Conservation (phyloP, 53 echinoderm and acorn worm genomes). For the Astropecten irregularis region DNA sequence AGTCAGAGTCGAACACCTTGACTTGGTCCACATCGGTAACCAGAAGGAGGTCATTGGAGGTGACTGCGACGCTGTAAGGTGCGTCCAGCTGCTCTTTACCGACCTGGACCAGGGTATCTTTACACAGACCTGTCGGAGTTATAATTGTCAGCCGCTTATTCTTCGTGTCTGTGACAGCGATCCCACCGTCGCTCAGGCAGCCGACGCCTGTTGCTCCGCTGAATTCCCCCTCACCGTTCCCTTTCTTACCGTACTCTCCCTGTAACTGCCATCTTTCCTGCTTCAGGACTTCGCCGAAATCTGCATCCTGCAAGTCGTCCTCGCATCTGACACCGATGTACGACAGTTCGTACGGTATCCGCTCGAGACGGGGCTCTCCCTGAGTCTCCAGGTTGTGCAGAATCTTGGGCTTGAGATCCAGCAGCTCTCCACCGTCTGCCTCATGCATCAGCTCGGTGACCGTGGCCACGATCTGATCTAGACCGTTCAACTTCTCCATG, state of each 20-base stretch:
- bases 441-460: conserved; percentile 1
- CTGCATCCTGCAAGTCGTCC: neutral
- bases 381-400: neutral
- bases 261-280: neutral
- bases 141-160: neutral
- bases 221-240: neutral
- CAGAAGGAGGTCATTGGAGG: conserved; percentile 15
- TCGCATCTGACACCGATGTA: neutral
- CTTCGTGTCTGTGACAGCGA: neutral
- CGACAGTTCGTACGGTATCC: neutral
- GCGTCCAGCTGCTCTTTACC: neutral
- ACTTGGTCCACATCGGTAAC: conserved; percentile 18
- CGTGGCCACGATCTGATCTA: neutral
- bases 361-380: neutral
- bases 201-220: neutral
- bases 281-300: neutral
- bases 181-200: neutral
- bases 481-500: neutral
- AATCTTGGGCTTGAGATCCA: neutral
- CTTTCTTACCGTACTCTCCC: conserved; percentile 1
- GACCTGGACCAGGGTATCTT: neutral
- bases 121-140: neutral
- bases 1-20: neutral
- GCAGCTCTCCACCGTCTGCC: neutral
- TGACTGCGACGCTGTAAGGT: neutral